These are phyloP conservation scores for Acanthurus lineatus DNA, from an alignment of 2,797 vertebrate species.

Conservation along the genomic window DNA sequence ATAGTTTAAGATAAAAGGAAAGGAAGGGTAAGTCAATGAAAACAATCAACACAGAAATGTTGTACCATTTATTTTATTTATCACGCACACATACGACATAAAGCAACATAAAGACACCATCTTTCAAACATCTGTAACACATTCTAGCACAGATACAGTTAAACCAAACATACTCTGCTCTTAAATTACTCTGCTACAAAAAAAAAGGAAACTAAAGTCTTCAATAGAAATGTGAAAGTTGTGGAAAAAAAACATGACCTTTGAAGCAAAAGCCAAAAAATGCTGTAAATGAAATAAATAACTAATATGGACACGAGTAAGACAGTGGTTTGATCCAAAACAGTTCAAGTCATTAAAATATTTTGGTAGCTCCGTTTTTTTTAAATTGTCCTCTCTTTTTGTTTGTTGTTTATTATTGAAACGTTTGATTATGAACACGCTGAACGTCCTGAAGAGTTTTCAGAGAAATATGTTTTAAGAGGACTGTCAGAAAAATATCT, in stretches of 20 bases:
- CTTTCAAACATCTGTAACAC: slow-evolving; percentile 53
- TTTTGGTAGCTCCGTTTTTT: slow-evolving; percentile 57
- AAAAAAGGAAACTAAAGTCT: slow-evolving; percentile 21
- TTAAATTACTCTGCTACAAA: slow-evolving; percentile 64
- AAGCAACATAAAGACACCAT: slow-evolving; percentile 30
- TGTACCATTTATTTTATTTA: slow-evolving; percentile 62
- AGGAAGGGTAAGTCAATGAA: not conserved
- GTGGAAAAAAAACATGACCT: slow-evolving; percentile 26
- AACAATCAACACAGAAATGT: slow-evolving; percentile 10
- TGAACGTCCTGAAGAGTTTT: not conserved
- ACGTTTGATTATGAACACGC: slow-evolving; percentile 11
- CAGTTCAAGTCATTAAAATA: slow-evolving; percentile 83
- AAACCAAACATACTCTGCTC: slow-evolving; percentile 56
- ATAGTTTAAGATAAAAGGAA: not conserved
- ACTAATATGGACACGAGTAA: slow-evolving; percentile 68
- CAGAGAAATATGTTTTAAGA: not conserved
- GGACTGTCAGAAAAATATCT: not conserved
- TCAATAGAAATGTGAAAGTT: slow-evolving; percentile 38
- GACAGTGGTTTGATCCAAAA: slow-evolving; percentile 88
- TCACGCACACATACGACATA: slow-evolving; percentile 46
- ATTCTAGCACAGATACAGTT: slow-evolving; percentile 34
- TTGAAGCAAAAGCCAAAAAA: slow-evolving; percentile 35
- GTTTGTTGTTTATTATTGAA: slow-evolving; percentile 34
- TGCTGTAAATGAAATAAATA: slow-evolving; percentile 76
- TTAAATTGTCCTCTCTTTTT: not conserved